Evolutionary conservation across 2,888 invertebrate species (phyloP), one percentile per base, ranked within the genome.

Genomic region (Ophraella communa): DNA sequence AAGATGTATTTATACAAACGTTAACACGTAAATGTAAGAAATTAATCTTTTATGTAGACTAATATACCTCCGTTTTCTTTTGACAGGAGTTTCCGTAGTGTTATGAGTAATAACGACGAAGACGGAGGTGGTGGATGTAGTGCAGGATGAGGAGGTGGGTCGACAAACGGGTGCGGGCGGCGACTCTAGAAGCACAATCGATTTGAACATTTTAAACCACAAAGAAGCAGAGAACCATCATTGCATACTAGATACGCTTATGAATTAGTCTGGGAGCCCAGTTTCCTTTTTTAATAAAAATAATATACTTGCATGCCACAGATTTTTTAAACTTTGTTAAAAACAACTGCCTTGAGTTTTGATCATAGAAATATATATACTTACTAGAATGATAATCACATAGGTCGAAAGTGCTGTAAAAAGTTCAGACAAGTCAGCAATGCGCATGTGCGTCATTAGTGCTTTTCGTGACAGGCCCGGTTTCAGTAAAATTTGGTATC

Each of bases 31-130:
- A 57, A 20, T 20, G 18, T 57, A 49, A 74, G 71, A 70, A 74
- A 74, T 74, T 74, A 72, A 72, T 74, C 73, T 74, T 74, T 74
- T 72, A 74, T 73, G 74, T 72, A 62, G 66, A 69, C 65, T 65
- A 69, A 65, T 65, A 66, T 66, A 62, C 53, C 57, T 62, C 64
- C 52, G 56, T 62, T 67, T 69, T 65, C 65, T 67, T 69, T 67
- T 69, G 69, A 67, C 66, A 58, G 61, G 64, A 66, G 67, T 70
- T 74, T 74, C 72, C 74, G 69, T 62, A 69, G 69, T 69, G 61
- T 65, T 72, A 69, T 73, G 74, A 73, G 73, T 74, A 71, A 70
- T 72, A 72, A 61, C 67, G 17, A 60, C 21, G 49, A 23, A 44
- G 39, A 35, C 27, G 27, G 49, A 1, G 17, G 56, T 33, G 24